These are phyloP conservation scores for Cephalopachus bancanus DNA, from an alignment of 2,797 vertebrate genomes.

Conservation along the genomic window DNA sequence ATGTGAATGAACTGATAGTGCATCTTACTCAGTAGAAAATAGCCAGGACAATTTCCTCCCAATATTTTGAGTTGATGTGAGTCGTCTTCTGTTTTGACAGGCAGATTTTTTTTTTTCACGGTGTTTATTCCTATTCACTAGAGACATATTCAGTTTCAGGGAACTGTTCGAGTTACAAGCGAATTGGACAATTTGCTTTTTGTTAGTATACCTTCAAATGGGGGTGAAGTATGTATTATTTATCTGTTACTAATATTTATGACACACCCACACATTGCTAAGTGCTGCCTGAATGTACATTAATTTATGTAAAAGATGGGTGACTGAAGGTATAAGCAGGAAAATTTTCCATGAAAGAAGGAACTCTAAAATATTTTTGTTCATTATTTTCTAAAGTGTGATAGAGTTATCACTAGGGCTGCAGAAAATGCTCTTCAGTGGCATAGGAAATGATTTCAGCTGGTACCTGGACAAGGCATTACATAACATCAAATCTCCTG, in stretches of 20 bases:
- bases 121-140: conserved; percentile 16
- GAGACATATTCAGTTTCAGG: neutral
- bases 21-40: neutral
- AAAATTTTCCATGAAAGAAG: neutral
- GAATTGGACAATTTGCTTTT: neutral
- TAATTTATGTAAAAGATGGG: neutral
- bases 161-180: neutral
- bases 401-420: neutral
- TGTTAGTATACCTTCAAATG: neutral
- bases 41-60: neutral
- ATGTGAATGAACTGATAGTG: conserved; percentile 35
- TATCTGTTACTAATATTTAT: neutral
- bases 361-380: neutral
- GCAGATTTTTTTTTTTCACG: neutral
- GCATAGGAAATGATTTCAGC: neutral
- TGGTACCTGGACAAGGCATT: neutral
- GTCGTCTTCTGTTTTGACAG: conserved; percentile 38
- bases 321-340: neutral
- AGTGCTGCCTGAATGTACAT: neutral
- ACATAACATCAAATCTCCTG: neutral
- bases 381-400: neutral
- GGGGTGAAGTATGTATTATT: neutral
- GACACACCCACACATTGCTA: neutral
- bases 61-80: conserved; percentile 47
- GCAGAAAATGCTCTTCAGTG: neutral